Conservation (phyloP, 2,888 invertebrate genomes). For the Andrena praecox region DNA sequence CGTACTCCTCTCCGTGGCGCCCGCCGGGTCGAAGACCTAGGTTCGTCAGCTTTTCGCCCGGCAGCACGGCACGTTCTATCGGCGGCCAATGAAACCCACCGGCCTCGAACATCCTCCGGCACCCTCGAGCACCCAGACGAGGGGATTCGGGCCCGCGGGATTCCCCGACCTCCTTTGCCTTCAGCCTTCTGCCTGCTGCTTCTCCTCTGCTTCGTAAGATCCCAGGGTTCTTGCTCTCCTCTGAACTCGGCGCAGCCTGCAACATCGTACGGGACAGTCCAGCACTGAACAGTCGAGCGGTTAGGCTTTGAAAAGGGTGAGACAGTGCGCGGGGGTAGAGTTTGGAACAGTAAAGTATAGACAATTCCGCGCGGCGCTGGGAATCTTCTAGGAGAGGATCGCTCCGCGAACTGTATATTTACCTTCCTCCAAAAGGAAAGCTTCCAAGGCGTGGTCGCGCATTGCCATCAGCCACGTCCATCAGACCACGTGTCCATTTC, state of each 20-base stretch:
- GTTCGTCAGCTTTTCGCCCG: constrained; percentile 69
- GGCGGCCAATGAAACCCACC: constrained; percentile 30
- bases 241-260: too few species aligned
- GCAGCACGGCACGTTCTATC: constrained; percentile 50
- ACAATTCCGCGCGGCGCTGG: too few species aligned
- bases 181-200: not conserved
- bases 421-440: constrained; percentile 19
- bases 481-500: constrained; percentile 39
- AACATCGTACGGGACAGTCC: too few species aligned
- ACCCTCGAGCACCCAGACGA: not conserved
- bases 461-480: constrained; percentile 33
- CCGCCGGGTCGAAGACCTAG: constrained; percentile 74
- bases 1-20: constrained; percentile 58
- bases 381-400: not conserved
- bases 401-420: not conserved
- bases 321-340: too few species aligned
- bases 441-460: constrained; percentile 38
- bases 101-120: constrained; percentile 38
- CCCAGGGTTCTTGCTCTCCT: too few species aligned
- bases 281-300: too few species aligned
- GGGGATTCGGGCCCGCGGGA: not conserved
- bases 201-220: too few species aligned
- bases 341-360: too few species aligned
- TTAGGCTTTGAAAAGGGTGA: too few species aligned
- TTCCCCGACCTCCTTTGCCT: not conserved